Base-by-base conservation (phyloP, 1,140 invertebrate species). In the Idris sp. region DNA sequence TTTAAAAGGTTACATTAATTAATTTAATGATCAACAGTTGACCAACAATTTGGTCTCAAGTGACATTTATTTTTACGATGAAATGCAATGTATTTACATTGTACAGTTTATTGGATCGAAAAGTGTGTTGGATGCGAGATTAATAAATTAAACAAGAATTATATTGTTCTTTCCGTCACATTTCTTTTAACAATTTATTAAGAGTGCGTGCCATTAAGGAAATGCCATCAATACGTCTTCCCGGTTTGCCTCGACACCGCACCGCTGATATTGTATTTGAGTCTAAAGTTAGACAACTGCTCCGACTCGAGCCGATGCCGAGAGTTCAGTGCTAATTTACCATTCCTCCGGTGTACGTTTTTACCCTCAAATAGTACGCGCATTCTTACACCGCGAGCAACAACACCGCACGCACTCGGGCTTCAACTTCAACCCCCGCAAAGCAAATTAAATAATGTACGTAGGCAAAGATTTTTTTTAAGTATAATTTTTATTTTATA, bases 231-330 rank as follows among this genome's bases (percentile, higher is more conserved):
- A 64, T 73, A 48, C 36, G 72, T 64, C 58, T 62, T 75, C 64
- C 53, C 38, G 19, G 30, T 43, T 59, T 36, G 38, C 58, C 58
- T 36, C 61, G 36, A 54, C 61, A 64, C 72, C 72, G 56, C 64
- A 56, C 49, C 64, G 65, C n/a, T n/a, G n/a, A n/a, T n/a, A 65
- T 76, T 67, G 59, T 76, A 48, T 69, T 48, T 28, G 41, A 65
- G 53, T n/a, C 75, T 77, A 77, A 77, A 74, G 71, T 77, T 77
- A 77, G 75, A 58, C 46, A 54, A 76, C 62, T 73, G 68, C 58
- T 62, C 46, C 48, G 43, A 67, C 56, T 56, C 67, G 62, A 68
- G 61, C 46, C 41, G 38, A 67, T 49, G 49, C 67, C 36, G 61
- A 61, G 68, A 76, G 67, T 72, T 76, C 68, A 76, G 74, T 76